Percentiles rank a stretch among this genome's conserved stretches.
Evolutionary conservation across 1,140 invertebrate genomes (phyloP).

Genomic region (Drosophila ananassae): DNA sequence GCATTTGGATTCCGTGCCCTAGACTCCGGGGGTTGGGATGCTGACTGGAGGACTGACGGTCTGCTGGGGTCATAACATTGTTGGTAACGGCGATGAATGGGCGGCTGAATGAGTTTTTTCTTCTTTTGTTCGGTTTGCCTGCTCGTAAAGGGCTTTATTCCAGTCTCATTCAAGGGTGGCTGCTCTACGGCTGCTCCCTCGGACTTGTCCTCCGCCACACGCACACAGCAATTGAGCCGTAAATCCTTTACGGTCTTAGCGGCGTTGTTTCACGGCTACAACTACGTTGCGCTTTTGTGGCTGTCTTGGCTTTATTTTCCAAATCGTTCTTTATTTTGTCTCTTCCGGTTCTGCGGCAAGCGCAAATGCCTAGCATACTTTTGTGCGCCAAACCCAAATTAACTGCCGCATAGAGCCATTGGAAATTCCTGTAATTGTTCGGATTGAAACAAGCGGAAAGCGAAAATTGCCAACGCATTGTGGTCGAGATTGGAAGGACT

Average conservation of each 20-base stretch:
- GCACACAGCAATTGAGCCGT: conserved; percentile 81
- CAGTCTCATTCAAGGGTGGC: conserved; percentile 56
- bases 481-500: conserved; percentile 32
- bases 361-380: conserved; percentile 45
- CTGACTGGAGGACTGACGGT: conserved; percentile 2
- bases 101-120: conserved; percentile 53
- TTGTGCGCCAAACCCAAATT: conserved; percentile 71
- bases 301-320: conserved; percentile 23
- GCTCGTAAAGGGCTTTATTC: conserved; percentile 72
- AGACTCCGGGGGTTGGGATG: conserved; percentile 4
- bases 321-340: neutral
- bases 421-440: conserved; percentile 68
- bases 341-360: conserved; percentile 1
- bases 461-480: conserved; percentile 75
- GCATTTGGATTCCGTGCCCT: neutral
- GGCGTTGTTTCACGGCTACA: conserved; percentile 63
- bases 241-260: conserved; percentile 82
- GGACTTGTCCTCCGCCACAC: conserved; percentile 28
- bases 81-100: conserved; percentile 52
- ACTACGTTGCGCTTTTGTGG: conserved; percentile 67
- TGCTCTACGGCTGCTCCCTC: neutral
- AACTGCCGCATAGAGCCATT: conserved; percentile 66
- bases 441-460: conserved; percentile 72
- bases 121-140: conserved; percentile 53
- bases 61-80: conserved; percentile 61